A percentile compares a stretch with the other conserved stretches of the same genome.
Conservation (phyloP, 2,888 invertebrate species). For the Harpagoxenus sublaevis region DNA sequence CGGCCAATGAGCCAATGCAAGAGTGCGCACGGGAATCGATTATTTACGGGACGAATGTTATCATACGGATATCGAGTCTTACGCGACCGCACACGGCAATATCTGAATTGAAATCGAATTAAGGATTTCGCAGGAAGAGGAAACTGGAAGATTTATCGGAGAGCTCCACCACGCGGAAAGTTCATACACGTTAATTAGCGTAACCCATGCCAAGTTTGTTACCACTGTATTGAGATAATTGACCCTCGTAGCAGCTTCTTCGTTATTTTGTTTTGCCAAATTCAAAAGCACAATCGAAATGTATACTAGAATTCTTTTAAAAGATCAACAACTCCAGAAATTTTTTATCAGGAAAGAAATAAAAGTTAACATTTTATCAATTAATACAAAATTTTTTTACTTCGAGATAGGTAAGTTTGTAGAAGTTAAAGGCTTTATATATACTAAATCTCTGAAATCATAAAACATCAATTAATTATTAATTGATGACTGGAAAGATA, state of each 20-base stretch:
- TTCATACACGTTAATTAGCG: constrained; percentile 68
- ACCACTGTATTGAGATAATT: constrained; percentile 50
- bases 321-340: neutral
- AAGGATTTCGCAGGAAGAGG: constrained; percentile 38
- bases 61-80: constrained; percentile 58
- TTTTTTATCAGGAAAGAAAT: neutral
- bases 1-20: constrained; percentile 9
- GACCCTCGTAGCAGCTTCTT: neutral
- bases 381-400: neutral
- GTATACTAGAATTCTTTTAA: neutral
- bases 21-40: constrained; percentile 53
- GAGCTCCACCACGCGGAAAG: constrained; percentile 58
- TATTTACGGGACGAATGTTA: constrained; percentile 62
- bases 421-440: neutral
- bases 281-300: neutral
- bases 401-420: neutral
- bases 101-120: constrained; percentile 71
- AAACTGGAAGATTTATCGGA: constrained; percentile 39
- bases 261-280: neutral
- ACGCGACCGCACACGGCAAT: constrained; percentile 40
- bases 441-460: neutral
- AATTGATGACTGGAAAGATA: neutral
- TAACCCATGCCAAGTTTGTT: constrained; percentile 51
- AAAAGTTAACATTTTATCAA: neutral
- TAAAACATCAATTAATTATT: neutral